Evolutionary conservation across 2,888 invertebrate species (phyloP), one percentile per base, ranked within the genome.

Genomic region (Mamestra brassicae): DNA sequence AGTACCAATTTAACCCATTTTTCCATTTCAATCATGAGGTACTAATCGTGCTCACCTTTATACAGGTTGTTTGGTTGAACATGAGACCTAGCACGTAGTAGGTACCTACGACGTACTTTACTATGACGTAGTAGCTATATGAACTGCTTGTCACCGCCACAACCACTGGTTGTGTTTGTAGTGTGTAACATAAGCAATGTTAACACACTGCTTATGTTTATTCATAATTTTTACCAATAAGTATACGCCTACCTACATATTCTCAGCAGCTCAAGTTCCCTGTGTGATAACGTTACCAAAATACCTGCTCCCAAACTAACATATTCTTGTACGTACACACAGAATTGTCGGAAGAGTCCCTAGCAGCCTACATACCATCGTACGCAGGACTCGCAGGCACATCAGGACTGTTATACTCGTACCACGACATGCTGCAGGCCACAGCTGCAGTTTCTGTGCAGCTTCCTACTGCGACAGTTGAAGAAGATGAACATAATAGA

Each of bases 311-410:
- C 11, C 42, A n/a, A 36, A 61, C 10, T 71, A 73, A 73, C 42
- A 72, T 74, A 65, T 52, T 74, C 15, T 84, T 80, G 74, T 74
- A 79, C 67, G 72, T 74, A 79, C 67, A 75, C 74, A 74, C 92
- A 94, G 94, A 90, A 63, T 17, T 89, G 42, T 94, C 94, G 74
- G 93, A 94, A 78, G 85, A 85, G 17, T 91, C 91, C 15, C 81
- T 93, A 86, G 93, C 94, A 63, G 88, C 80, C 26, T 55, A 84
- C 54, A 91, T 93, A 65, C 93, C 94, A 5, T 94, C 94, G 7
- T 91, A 17, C 36, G 15, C 15, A 7, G 58, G 36, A 58, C n/a
- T 78, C 62, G 92, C 92, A 52, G 90, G 87, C 3, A 91, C 93
- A 7, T 90, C 91, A 74, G 89, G 90, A 73, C 11, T 45, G 5